Base-by-base conservation (phyloP, 1,140 invertebrate species). In the Musca domestica region DNA sequence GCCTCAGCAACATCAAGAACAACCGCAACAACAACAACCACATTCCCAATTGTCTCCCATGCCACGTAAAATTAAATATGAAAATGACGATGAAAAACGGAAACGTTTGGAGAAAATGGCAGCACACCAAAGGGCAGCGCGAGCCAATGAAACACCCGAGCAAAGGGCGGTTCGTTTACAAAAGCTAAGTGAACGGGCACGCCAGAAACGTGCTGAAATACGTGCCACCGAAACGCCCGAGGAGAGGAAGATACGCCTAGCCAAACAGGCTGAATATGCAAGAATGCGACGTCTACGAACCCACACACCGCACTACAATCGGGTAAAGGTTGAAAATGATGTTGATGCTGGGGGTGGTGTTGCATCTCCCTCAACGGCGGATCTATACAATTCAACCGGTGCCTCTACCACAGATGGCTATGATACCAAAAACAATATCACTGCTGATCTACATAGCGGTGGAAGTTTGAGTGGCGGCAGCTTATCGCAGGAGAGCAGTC, bases 81-180 rank as follows among this genome's bases (percentile, higher is more conserved):
- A 81, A 66, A 80, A 76, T 9, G 77, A 81, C 23, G 77, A 80
- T 3, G 79, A 81, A 69, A 80, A 80, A 63, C 79, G 79, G 0
- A 34, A 78, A 4, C 73, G 79, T 0, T 64, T 81, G 25, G 67
- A 84, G 78, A 68, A 83, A 78, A 72, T 82, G 84, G 80, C 80
- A 2, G 77, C 80, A 17, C 76, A 80, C 67, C 80, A 81, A 70
- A 70, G 80, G 10, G 72, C 73, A 2, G 69, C 79, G 30, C 78
- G 86, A 3, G 85, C 85, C 2, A 86, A 86, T 67, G 85, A 87
- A 71, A 82, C 82, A 19, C 83, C 84, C 1, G 85, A 86, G 22
- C 84, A 86, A 72, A 82, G 86, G 0, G 78, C 82, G 5, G 41
- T 72, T 3, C 81, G 86, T 1, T 73, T 87, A 3, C 74, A 74